These are phyloP conservation scores for Drosophila testacea DNA, from an alignment of 2,888 invertebrate genomes.

Conservation along the genomic window DNA sequence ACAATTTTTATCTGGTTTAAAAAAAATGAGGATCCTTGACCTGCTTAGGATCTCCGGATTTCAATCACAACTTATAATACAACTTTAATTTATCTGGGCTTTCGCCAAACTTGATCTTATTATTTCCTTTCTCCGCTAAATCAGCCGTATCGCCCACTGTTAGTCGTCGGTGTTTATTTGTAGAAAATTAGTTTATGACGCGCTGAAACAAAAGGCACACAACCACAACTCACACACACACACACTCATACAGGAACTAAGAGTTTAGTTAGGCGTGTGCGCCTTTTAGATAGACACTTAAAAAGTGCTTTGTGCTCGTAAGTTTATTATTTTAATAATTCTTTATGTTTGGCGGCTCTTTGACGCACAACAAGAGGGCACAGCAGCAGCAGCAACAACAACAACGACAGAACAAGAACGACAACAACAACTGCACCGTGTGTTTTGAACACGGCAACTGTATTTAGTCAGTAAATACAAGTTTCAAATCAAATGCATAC, in stretches of 20 bases:
- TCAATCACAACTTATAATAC: too few relatives aligned
- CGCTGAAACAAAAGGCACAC: constrained; percentile 37
- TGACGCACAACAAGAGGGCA: constrained; percentile 60
- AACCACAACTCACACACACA: constrained; percentile 30
- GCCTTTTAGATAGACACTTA: constrained; percentile 64
- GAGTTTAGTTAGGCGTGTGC: constrained; percentile 18
- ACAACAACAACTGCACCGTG: constrained; percentile 62
- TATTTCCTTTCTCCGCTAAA: too few relatives aligned
- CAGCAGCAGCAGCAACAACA: constrained; percentile 8
- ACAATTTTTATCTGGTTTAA: too few relatives aligned
- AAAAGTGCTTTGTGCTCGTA: constrained; percentile 66
- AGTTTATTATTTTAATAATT: constrained; percentile 80
- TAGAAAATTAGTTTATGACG: constrained; percentile 75
- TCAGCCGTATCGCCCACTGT: too few relatives aligned
- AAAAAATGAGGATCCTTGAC: too few relatives aligned
- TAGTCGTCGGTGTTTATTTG: constrained; percentile 68
- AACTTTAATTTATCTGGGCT: too few relatives aligned
- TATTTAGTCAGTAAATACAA: constrained; percentile 33
- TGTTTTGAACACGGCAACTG: constrained; percentile 61
- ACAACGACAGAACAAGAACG: constrained; percentile 12
- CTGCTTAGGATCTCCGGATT: too few relatives aligned
- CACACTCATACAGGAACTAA: constrained; percentile 2
- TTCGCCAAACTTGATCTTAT: too few relatives aligned
- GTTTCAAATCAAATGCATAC: constrained; percentile 55
- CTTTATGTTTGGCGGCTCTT: constrained; percentile 62